phyloP scores from a whole-genome alignment of 2,888 invertebrate species.

The Metopia argyrocephala region DNA sequence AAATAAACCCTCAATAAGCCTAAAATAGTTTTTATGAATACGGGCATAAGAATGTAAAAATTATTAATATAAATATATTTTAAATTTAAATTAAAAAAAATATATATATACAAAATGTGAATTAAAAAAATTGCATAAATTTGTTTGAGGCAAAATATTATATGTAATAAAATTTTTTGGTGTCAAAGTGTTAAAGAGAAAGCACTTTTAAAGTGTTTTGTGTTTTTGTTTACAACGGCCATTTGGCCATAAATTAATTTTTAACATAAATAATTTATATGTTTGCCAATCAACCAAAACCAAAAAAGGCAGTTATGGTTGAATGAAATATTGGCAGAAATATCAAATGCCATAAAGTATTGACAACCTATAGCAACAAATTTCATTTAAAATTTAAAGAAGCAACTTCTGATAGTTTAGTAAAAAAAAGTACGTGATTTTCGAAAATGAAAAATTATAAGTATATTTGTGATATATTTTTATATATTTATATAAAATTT shows the following conservation, averaged over 20 bases:
- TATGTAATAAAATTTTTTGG: neutral
- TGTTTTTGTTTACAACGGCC: slow-evolving; percentile 12
- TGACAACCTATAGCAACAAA: neutral
- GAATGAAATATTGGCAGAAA: neutral
- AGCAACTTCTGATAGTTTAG: neutral
- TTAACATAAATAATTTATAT: neutral
- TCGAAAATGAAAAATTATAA: neutral
- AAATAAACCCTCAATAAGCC: too few species aligned
- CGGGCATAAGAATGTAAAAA: too few species aligned
- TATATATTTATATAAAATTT: too few species aligned
- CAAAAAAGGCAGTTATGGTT: neutral
- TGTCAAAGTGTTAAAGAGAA: neutral
- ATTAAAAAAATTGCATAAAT: too few species aligned
- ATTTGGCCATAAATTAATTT: slow-evolving; percentile 1
- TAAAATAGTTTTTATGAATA: too few species aligned
- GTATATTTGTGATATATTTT: too few species aligned
- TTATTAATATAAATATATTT: neutral
- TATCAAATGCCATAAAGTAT: neutral
- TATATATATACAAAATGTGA: neutral
- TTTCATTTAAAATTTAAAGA: neutral
- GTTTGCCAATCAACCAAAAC: neutral
- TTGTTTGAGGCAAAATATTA: too few species aligned
- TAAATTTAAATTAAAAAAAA: neutral
- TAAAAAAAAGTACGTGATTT: slow-evolving; percentile 5
- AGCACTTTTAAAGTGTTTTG: neutral